These are phyloP conservation scores for Limonius californicus DNA, from an alignment of 1,140 invertebrate species.

Conservation along the genomic window DNA sequence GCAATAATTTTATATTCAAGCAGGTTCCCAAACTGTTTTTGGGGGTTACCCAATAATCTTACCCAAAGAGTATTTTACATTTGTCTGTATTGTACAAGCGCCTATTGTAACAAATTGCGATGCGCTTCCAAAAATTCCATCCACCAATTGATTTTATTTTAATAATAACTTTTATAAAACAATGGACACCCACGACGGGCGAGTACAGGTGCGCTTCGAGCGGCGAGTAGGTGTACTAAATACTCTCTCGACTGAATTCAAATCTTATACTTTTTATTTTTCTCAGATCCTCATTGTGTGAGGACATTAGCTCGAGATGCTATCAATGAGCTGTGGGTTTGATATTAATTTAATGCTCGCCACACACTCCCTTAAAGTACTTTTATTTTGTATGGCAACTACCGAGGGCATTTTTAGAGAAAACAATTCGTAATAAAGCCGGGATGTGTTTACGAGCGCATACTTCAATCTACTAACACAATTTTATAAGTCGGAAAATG, in stretches of 20 bases:
- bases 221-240: slow-evolving; percentile 43
- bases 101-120: slow-evolving; percentile 4
- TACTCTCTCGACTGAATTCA: slow-evolving; percentile 34
- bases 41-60: too few relatives aligned
- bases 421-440: background rate
- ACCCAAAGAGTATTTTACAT: background rate
- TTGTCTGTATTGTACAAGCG: background rate
- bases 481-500: too few relatives aligned
- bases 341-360: slow-evolving; percentile 43
- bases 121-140: slow-evolving; percentile 4
- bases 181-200: slow-evolving; percentile 38
- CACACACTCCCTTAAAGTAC: slow-evolving; percentile 20
- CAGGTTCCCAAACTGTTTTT: too few relatives aligned
- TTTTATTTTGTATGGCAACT: background rate
- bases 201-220: slow-evolving; percentile 37
- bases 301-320: slow-evolving; percentile 43
- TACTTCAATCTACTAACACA: too few relatives aligned
- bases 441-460: too few relatives aligned
- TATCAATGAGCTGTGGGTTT: slow-evolving; percentile 40
- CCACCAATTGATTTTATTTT: slow-evolving; percentile 38
- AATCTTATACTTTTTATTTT: slow-evolving; percentile 40
- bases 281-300: slow-evolving; percentile 42
- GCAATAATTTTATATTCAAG: too few relatives aligned
- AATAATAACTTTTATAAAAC: slow-evolving; percentile 36
- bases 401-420: slow-evolving; percentile 8